Base-by-base conservation (phyloP, 2,797 vertebrate genomes). In the Allobates femoralis region DNA sequence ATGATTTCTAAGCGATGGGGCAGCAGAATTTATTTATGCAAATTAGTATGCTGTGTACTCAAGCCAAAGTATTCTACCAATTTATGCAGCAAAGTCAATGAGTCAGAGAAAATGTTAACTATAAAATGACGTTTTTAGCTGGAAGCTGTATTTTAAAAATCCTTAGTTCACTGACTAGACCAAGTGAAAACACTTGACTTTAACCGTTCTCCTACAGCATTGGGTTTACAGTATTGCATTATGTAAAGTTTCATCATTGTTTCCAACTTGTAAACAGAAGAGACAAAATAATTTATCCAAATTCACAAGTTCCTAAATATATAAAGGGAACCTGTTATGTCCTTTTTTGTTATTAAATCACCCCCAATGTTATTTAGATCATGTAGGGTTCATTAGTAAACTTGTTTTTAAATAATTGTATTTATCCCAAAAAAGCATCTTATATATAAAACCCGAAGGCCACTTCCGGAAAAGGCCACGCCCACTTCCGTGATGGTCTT, bases 21-120 rank as follows among this genome's bases (percentile, higher is more conserved):
- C 53, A 79, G 55, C 21, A n/a, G 30, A 37, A 77, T 55, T 10
- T 77, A 55, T 77, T 58, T 60, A 79, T 79, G 53, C 11, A 79
- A 60, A 79, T 58, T 3, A 10, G 16, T 37, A 34, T 32, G 21
- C 11, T 37, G 55, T 60, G 55, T 37, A 60, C 15, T 32, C 76
- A 58, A 37, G 30, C 53, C 14, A 79, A 14, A 79, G 50, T 14
- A 3, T 60, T 58, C 19, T 37, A 58, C 55, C 32, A 53, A 16
- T 55, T 76, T 53, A 18, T 76, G 26, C 74, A 79, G 55, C 53
- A 21, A 60, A 79, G 76, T 32, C 30, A 79, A 79, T 79, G 55
- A 79, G 76, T 58, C 76, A 79, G 30, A 79, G 76, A 79, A 50
- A 34, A 56, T 34, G 34, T 78, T 34, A 58, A 78, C 28, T 58